These are phyloP conservation scores for Drosophila flavopinicola DNA, from an alignment of 2,888 invertebrate species.

Conservation along the genomic window DNA sequence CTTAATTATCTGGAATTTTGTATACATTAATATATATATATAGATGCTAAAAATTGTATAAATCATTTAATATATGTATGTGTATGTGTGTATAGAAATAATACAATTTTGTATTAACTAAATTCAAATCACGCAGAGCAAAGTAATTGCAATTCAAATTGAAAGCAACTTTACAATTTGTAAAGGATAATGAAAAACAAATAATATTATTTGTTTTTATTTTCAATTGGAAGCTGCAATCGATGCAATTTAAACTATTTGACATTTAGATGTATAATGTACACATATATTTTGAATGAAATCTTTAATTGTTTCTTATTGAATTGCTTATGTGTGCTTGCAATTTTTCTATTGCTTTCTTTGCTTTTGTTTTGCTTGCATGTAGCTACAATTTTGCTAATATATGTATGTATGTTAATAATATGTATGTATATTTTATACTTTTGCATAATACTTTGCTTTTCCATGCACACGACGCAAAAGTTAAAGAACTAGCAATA, in stretches of 20 bases:
- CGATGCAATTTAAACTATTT: slow-evolving; percentile 36
- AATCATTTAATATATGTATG: slow-evolving; percentile 35
- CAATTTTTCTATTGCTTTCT: slow-evolving; percentile 42
- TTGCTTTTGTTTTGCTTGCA: slow-evolving; percentile 5
- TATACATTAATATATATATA: slow-evolving; percentile 30
- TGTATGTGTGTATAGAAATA: slow-evolving; percentile 53
- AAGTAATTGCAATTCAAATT: slow-evolving; percentile 38
- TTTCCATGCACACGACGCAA: slow-evolving; percentile 54
- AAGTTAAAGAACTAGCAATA: slow-evolving; percentile 63
- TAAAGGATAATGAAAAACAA: slow-evolving; percentile 12
- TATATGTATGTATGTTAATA: slow-evolving; percentile 51
- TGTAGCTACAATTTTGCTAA: slow-evolving; percentile 56
- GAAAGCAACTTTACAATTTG: slow-evolving; percentile 4
- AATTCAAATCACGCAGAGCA: slow-evolving; percentile 60
- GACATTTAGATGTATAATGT: slow-evolving; percentile 51
- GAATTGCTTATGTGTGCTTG: slow-evolving; percentile 46
- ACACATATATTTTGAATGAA: slow-evolving; percentile 10
- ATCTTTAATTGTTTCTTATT: slow-evolving; percentile 14
- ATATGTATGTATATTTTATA: slow-evolving; percentile 60
- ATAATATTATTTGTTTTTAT: slow-evolving; percentile 20
- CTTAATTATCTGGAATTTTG: slow-evolving; percentile 62
- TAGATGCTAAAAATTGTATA: slow-evolving; percentile 46
- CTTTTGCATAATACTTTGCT: slow-evolving; percentile 73
- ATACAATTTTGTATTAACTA: slow-evolving; percentile 60
- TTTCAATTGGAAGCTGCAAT: slow-evolving; percentile 49